Base-by-base conservation (phyloP, 2,797 vertebrate genomes). In the Caiman crocodilus region DNA sequence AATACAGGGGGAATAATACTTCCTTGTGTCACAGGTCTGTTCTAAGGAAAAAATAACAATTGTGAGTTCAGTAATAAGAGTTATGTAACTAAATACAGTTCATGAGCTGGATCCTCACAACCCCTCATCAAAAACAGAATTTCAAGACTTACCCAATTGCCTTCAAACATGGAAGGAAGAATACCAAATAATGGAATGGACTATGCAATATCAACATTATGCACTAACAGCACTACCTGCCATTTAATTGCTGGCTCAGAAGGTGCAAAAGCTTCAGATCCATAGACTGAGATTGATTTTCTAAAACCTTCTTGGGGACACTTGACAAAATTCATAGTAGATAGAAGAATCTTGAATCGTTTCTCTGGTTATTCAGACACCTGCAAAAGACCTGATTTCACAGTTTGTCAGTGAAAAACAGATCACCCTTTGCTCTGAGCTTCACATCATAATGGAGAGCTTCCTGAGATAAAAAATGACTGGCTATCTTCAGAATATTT, bases 401-500 rank as follows among this genome's bases (percentile, higher is more conserved):
- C 77, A 84, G 58, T 20, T n/a, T 59, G 63, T 12, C 63, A 77
- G 56, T 73, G 69, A 87, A 93, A 96, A 90, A 4, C 42, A 14
- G 42, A 82, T 58, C 56, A 65, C 3, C 7, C 11, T 59, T 82
- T 59, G 3, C 28, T 89, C 73, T 82, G 30, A 79, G n/a, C 60
- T 75, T 18, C 8, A 60, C 20, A 42, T 59, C 21, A n/a, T 2
- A 1, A 20, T 32, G 73, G 3, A 80, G 28, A 84, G 14, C 78
- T 84, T 92, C 64, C 80, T n/a, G 32, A 87, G 57, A 32, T 69
- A 73, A 94, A 93, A 93, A 89, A 56, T 23, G 76, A 50, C 2
- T 2, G 6, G 86, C 23, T n/a, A 10, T 78, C 42, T 79, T 89
- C 79, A 57, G 30, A 4, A 26, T 32, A 58, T 83, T 94, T 91